Base-by-base conservation (phyloP, 2,797 vertebrate species). In the Buphagus erythrorhynchus region DNA sequence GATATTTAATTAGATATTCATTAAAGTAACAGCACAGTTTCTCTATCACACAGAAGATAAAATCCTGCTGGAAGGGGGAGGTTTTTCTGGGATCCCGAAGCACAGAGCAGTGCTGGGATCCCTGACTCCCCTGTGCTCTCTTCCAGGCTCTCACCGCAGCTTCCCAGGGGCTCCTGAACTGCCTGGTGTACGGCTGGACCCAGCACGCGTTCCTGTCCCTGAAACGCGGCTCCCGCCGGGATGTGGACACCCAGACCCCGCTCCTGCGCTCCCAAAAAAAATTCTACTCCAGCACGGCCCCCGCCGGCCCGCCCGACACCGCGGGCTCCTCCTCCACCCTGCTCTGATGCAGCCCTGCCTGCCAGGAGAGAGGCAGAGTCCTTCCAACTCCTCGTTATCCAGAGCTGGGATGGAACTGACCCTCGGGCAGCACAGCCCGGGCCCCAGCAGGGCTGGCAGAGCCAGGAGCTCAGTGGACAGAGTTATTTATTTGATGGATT, bases 101-200 rank as follows among this genome's bases (percentile, higher is more conserved):
- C 6, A 40, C 15, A 5, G 45, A 17, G 66, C 35, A 3, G 29
- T 1, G 59, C 57, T 49, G 77, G 22, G 25, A 65, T 80, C 55
- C 54, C 86, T 76, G 5, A 71, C 24, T 11, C 7, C 21, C 4
- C 55, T 6, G 9, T 54, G 68, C 15, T 97, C 75, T 96, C 73
- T 85, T 86, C 24, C 95, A 99, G 99, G 98, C 99, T 15, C 96
- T 99, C 77, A 99, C 98, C 38, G 98, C 99, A 5, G 98, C 98
- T 76, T 99, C 99, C 33, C 99, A 99, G 94, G 99, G 99, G 19
- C 98, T 99, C 66, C 97, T 99, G 85, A 99, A 99, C 98, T 99
- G 98, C 77, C 82, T 98, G 51, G 97, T 99, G 26, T 99, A 99
- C 5, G 98, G 99, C 33, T 99, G 99, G 98, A 99, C 98, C 0